phyloP scores from a whole-genome alignment of 2,888 invertebrate species.

The Oscheius onirici region DNA sequence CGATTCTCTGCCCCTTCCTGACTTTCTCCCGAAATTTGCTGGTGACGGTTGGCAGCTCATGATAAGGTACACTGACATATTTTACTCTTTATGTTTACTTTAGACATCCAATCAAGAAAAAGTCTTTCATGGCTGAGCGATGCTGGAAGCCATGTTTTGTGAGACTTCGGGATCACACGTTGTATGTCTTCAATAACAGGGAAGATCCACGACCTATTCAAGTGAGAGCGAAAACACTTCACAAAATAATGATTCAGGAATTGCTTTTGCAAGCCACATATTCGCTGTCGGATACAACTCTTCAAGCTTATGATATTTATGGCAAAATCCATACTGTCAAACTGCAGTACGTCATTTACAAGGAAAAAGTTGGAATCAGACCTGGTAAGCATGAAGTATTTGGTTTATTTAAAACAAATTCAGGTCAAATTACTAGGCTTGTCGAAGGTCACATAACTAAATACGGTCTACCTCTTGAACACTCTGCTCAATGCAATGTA shows the following conservation, averaged over 20 bases:
- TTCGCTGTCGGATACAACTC: constrained; percentile 71
- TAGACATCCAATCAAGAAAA: constrained; percentile 94
- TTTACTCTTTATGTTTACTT: constrained; percentile 72
- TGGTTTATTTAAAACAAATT: constrained; percentile 21
- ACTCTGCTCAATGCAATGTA: constrained; percentile 94
- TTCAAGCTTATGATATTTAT: constrained; percentile 96
- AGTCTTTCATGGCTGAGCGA: constrained; percentile 78
- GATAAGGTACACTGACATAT: constrained; percentile 34
- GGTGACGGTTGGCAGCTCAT: constrained; percentile 85
- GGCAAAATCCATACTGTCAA: constrained; percentile 99
- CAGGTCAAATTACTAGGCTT: constrained; percentile 57
- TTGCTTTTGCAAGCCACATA: constrained; percentile 74
- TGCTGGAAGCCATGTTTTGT: constrained; percentile 98
- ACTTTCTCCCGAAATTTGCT: constrained; percentile 84
- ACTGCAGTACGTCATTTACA: constrained; percentile 95
- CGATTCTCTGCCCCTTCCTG: constrained; percentile 88
- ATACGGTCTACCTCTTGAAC: constrained; percentile 90
- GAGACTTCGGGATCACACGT: constrained; percentile 83
- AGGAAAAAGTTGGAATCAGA: constrained; percentile 93
- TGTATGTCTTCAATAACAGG: constrained; percentile 75
- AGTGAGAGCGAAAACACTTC: constrained; percentile 1
- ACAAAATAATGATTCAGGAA: constrained; percentile 52
- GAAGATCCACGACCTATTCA: constrained; percentile 46
- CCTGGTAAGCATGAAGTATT: constrained; percentile 78
- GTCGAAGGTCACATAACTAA: constrained; percentile 82